Conservation (phyloP, 2,888 invertebrate species). For the Lepidonotus clava region DNA sequence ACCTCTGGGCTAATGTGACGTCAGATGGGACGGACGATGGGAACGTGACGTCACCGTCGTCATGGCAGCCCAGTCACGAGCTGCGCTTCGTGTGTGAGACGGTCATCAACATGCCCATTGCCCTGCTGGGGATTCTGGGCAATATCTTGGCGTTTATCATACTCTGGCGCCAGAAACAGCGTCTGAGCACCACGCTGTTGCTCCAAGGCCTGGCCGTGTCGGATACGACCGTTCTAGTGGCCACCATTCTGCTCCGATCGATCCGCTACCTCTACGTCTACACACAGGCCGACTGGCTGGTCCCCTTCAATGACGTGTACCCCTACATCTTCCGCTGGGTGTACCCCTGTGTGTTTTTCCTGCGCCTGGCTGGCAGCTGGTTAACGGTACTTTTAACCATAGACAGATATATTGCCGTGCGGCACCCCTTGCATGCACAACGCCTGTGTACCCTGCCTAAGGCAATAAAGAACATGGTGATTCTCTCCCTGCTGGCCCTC, state of each 20-base stretch:
- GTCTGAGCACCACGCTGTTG: conserved; percentile 60
- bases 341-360: conserved; percentile 61
- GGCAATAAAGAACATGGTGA: conserved; percentile 59
- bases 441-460: conserved; percentile 61
- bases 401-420: conserved; percentile 66
- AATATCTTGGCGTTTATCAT: conserved; percentile 63
- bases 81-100: conserved; percentile 57
- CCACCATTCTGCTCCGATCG: conserved; percentile 59
- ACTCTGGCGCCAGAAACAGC: conserved; percentile 59
- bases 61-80: conserved; percentile 15
- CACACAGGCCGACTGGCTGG: neutral
- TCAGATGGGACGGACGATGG: neutral
- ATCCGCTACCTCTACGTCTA: conserved; percentile 54
- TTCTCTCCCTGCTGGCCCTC: conserved; percentile 55
- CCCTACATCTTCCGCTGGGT: conserved; percentile 57
- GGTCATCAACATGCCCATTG: conserved; percentile 60
- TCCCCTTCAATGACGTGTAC: conserved; percentile 41
- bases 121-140: conserved; percentile 64
- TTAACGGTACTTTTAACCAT: conserved; percentile 64
- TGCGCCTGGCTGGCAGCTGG: conserved; percentile 63
- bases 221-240: conserved; percentile 60
- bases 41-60: neutral
- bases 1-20: neutral
- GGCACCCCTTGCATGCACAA: conserved; percentile 64
- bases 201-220: conserved; percentile 62